Base-by-base conservation (phyloP, 1,140 invertebrate genomes). In the Drosophila obscura region DNA sequence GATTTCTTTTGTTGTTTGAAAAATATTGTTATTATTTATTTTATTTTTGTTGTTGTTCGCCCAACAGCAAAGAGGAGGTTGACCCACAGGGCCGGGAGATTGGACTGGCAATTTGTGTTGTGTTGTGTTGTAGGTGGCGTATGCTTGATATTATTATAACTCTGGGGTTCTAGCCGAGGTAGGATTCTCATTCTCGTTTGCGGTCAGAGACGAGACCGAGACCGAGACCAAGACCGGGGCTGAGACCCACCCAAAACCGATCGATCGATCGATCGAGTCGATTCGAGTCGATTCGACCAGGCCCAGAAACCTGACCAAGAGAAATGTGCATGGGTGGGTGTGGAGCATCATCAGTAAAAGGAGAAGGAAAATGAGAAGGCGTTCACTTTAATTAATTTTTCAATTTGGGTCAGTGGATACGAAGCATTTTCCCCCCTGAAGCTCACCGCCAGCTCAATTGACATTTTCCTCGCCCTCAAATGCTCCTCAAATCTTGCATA, bases 111-210 rank as follows among this genome's bases (percentile, higher is more conserved):
- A 69, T 69, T 69, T 69, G 68, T 69, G 7, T 39, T 45, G 49
- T 63, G 31, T 58, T 57, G 64, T 68, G 82, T 78, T 87, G 82
- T 85, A 87, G 82, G 82, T 85, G 82, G 82, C 82, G 82, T 87
- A 85, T 88, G 79, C 82, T 69, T 87, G 78, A 88, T 88, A 88
- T 87, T 88, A 88, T 83, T 88, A 88, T 88, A 87, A 79, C 82
- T 85, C 83, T 81, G 58, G 71, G 77, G 77, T 67, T 50, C 53
- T 11, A n/a, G 39, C n/a, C 49, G 50, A 51, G 59, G 15, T 48
- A 50, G 46, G 69, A 59, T 51, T 55, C 19, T 49, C 31, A 60
- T 78, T 77, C 67, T 88, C 58, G 83, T 85, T 88, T 87, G 83
- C 76, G 83, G 83, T 87, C 83, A 87, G 78, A 4, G 31, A 11